Conservation (phyloP, 2,888 invertebrate species). For the Aleiodes testaceus region DNA sequence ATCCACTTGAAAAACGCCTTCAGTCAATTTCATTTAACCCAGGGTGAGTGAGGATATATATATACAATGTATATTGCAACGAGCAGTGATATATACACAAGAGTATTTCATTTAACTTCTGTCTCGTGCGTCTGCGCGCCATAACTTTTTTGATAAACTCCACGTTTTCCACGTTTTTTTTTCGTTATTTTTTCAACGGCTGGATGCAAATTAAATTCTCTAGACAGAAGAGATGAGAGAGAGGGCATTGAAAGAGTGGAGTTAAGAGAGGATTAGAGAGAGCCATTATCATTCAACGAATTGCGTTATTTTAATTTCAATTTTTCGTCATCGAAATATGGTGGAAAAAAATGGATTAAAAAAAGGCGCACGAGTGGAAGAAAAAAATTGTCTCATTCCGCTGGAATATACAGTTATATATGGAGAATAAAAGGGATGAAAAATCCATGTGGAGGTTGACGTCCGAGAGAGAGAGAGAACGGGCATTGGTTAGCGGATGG, state of each 20-base stretch:
- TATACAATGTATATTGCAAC: conserved; percentile 37
- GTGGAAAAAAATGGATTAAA: too few species aligned
- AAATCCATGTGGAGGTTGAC: conserved; percentile 37
- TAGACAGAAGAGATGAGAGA: conserved; percentile 44
- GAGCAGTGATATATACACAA: conserved; percentile 8
- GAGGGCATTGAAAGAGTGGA: conserved; percentile 41
- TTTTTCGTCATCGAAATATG: background rate
- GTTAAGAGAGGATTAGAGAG: too few species aligned
- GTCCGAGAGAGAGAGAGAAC: conserved; percentile 38
- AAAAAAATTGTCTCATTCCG: conserved; percentile 25
- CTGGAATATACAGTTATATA: conserved; percentile 17
- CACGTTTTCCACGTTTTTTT: conserved; percentile 62
- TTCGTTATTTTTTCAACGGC: conserved; percentile 66
- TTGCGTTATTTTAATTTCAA: conserved; percentile 8
- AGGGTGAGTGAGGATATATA: conserved; percentile 43
- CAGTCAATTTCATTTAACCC: conserved; percentile 65
- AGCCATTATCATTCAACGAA: too few species aligned
- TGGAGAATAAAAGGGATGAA: conserved; percentile 7
- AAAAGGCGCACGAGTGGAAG: background rate
- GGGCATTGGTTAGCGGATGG: conserved; percentile 37
- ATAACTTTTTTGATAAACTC: conserved; percentile 71
- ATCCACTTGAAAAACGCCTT: conserved; percentile 47
- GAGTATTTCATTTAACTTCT: conserved; percentile 26
- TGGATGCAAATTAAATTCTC: conserved; percentile 70
- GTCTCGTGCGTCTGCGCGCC: conserved; percentile 58